Conservation (phyloP, 2,113 vertebrate genomes). For the Upupa epops region DNA sequence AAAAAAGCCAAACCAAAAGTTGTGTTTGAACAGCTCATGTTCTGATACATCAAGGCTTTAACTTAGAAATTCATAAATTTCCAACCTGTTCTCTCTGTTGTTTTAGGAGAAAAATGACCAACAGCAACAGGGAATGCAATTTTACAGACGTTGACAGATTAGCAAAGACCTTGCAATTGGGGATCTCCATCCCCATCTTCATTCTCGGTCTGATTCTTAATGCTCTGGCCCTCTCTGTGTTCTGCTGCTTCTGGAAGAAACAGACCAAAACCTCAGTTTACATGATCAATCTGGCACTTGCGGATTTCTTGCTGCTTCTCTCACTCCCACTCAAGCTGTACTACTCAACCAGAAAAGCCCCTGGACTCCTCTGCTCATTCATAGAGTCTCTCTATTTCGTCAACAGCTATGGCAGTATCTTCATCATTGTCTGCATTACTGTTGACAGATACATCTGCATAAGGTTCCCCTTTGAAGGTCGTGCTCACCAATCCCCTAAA, state of each 20-base stretch:
- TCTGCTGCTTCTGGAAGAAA: conserved; percentile 77
- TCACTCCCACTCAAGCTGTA: conserved; percentile 83
- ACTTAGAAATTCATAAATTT: neutral
- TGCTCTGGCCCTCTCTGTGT: conserved; percentile 74
- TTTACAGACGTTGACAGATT: conserved; percentile 46
- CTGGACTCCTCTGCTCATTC: conserved; percentile 70
- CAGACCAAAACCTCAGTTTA: conserved; percentile 84
- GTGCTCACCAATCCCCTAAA: conserved; percentile 75
- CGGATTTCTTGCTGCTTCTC: conserved; percentile 85
- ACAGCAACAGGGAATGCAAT: neutral
- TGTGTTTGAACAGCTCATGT: neutral
- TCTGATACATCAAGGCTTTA: neutral
- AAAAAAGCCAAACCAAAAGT: neutral
- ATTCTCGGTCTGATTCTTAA: conserved; percentile 82
- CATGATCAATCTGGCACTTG: conserved; percentile 86
- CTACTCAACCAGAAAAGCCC: neutral
- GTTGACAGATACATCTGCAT: conserved; percentile 87
- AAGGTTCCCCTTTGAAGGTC: conserved; percentile 77
- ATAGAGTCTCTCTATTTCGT: conserved; percentile 85
- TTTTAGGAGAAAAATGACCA: conserved; percentile 57
- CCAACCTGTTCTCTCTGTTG: neutral
- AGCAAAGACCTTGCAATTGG: conserved; percentile 67
- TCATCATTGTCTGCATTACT: conserved; percentile 86
- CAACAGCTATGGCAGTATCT: conserved; percentile 88
- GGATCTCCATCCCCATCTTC: conserved; percentile 85